Base-by-base conservation (phyloP, 1,140 invertebrate genomes). In the Ctenoplectra terminalis region DNA sequence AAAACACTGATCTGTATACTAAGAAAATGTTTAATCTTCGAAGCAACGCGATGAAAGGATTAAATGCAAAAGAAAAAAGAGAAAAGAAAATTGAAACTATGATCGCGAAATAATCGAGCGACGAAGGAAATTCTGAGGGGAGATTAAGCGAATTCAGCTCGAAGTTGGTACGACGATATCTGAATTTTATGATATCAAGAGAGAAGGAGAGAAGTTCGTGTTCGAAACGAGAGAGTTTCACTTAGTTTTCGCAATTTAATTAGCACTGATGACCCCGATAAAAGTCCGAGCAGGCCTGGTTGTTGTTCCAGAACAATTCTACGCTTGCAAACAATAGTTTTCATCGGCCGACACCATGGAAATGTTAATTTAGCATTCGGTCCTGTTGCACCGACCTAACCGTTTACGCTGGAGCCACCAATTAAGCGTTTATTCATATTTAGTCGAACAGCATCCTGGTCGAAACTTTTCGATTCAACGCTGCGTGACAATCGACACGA, bases 181-280 rank as follows among this genome's bases (percentile, higher is more conserved):
- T 20, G 31, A 50, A 52, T 52, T 40, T 46, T 29, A n/a, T 11
- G 1, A 46, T 58, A 48, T 17, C 54, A 23, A 48, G 46, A 11
- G 48, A 23, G 9, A 4, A 1, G 13, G 29, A 23, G n/a, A 0
- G 1, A 6, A 5, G 11, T 46, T n/a, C n/a, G n/a, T n/a, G n/a
- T n/a, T n/a, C n/a, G 20, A 20, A 66, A 66, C 37, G 31, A 1
- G 11, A 29, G 11, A 17, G 17, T 50, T 52, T 52, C 43, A 11
- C 56, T 43, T 13, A 52, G 50, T 54, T 63, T 34, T 52, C 69
- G 26, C 20, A 5, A 72, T 80, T 73, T 73, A 80, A 80, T 80
- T 80, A 73, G 77, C 77, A 15, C 26, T 2, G 77, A 52, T 63
- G 46, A 72, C 17, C 46, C 13, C 26, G 58, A 73, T 73, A 48